Evolutionary conservation across 2,113 vertebrate species (phyloP), one percentile per base, ranked within the genome.

Genomic region (Sula dactylatra): DNA sequence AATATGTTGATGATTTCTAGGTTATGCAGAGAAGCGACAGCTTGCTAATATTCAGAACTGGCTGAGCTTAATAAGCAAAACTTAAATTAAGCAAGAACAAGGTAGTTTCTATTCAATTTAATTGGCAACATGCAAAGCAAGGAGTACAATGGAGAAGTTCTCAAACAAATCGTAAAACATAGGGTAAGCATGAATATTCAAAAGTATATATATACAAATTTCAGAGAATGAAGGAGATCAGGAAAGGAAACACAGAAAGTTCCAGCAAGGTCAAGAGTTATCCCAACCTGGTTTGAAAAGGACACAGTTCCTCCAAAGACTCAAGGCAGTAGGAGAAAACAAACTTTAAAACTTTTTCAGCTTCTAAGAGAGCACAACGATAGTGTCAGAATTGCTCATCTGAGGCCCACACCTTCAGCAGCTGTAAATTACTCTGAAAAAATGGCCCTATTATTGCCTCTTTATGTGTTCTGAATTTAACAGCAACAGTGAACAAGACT

Each of bases 381-480:
- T 32, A 61, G 66, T 12, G 32, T 88, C 42, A 67, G 58, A 77
- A 92, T 7, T 55, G 59, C 32, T 81, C 19, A 50, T 27, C 42
- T 92, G 61, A 90, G 64, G 55, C 47, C 67, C 31, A 44, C 42
- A 86, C 34, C 64, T 81, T 92, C 76, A 90, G 76, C n/a, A 86
- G 42, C 34, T 78, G 52, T 36, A 88, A 92, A 64, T 90, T 50
- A 59, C 47, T 62, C 42, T 55, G 61, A 94, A 81, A 91, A 95
- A 77, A 66, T 47, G 88, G 25, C 55, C 90, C 38, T 73, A 72
- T 78, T 94, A 74, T 38, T 88, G 67, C 38, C 15, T 83, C 34
- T 81, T 77, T 34, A 50, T 55, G 38, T 81, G n/a, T 36, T 89
- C 77, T 71, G 67, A 90, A 81, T 95, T 93, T 90, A 92, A 95